Percentiles rank a stretch among this genome's conserved stretches.
These are phyloP conservation scores for Chalcosyrphus nemorum DNA, from an alignment of 2,888 invertebrate genomes.

Conservation along the genomic window DNA sequence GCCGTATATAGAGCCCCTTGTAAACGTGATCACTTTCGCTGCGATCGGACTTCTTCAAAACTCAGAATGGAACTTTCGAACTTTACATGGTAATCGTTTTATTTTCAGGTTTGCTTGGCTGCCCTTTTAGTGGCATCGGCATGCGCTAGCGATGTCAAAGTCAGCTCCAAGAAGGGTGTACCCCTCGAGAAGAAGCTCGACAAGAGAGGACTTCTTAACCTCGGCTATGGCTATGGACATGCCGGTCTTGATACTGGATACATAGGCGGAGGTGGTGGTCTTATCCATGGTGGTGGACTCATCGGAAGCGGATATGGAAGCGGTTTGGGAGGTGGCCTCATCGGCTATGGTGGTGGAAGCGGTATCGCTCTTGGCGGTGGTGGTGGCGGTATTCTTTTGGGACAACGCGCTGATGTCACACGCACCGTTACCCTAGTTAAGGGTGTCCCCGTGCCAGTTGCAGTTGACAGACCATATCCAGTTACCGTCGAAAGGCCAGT, in stretches of 20 bases:
- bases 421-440: conserved; percentile 89
- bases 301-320: conserved; percentile 76
- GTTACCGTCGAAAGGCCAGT: conserved; percentile 86
- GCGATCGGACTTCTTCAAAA: neutral
- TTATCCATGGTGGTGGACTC: conserved; percentile 54
- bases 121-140: conserved; percentile 89
- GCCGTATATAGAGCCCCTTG: conserved; percentile 48
- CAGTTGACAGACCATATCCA: conserved; percentile 88
- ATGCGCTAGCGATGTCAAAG: conserved; percentile 86
- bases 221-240: conserved; percentile 91
- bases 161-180: conserved; percentile 82
- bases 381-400: conserved; percentile 78
- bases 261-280: conserved; percentile 85
- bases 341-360: conserved; percentile 76
- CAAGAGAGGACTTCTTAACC: conserved; percentile 90
- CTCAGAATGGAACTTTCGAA: conserved; percentile 54
- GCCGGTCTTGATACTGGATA: conserved; percentile 89
- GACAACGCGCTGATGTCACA: conserved; percentile 84
- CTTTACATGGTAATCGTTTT: conserved; percentile 63
- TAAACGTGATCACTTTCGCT: conserved; percentile 71
- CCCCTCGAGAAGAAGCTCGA: conserved; percentile 90
- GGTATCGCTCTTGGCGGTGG: conserved; percentile 48
- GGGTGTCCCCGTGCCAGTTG: conserved; percentile 88
- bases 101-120: conserved; percentile 87
- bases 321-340: conserved; percentile 74